Evolutionary conservation across 2,113 vertebrate genomes (phyloP), one percentile per base, ranked within the genome.

Genomic region (Cygnus buccinator): DNA sequence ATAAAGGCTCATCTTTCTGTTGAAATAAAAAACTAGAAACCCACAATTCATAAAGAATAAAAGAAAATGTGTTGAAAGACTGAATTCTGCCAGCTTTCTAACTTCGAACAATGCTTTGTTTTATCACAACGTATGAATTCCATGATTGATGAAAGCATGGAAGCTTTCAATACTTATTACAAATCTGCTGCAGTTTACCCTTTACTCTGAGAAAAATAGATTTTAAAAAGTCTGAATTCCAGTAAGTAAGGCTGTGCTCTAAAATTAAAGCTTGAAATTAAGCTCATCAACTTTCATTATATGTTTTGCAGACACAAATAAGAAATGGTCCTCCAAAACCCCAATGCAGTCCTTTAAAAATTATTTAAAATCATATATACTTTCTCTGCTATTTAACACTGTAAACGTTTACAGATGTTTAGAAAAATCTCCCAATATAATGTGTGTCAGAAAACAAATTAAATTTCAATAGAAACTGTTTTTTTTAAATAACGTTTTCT

Each of bases 1-100:
- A 46, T 54, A 80, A 11, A 70, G 72, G 3, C 70, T 33, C 52
- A 8, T 65, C 7, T 84, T 72, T 48, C 11, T 83, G 7, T 68
- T 92, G 70, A 14, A 44, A 84, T 74, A 4, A 79, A 96, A 96
- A 96, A 63, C 39, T 80, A 87, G 50, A 22, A 94, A 37, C 76
- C 55, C 77, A 74, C 54, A 82, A 26, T 74, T 87, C 54, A 48
- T 18, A 83, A 89, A 82, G 37, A 73, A 72, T 75, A 89, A 87
- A 80, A 67, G 66, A 20, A 82, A n/a, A 55, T 35, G 12, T 16
- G 8, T 59, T 77, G 28, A 71, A 70, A 76, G 12, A 58, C 28
- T 48, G 29, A 58, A 43, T 13, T 91, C 61, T 73, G 37, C 25
- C 7, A 10, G 41, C 89, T 95, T 87, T 75, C 62, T 78, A 10